Conservation (phyloP, 1,140 invertebrate species). For the Drosophila miranda region DNA sequence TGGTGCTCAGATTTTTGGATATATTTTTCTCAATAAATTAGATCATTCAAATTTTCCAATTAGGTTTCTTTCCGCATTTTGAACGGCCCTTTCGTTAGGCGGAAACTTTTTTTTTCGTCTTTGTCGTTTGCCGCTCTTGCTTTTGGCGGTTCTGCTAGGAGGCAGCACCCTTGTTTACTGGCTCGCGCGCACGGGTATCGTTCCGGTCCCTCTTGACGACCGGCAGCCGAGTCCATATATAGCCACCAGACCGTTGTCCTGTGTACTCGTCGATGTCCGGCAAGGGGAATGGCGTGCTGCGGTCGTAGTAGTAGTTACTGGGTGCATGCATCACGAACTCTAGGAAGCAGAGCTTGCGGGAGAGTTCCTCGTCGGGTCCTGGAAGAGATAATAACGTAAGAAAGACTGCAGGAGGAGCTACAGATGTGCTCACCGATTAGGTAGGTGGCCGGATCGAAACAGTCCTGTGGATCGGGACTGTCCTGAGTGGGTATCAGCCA, state of each 20-base stretch:
- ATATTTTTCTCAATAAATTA: constrained; percentile 32
- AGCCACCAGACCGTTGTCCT: constrained; percentile 84
- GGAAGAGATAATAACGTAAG: constrained; percentile 17
- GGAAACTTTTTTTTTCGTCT: neutral
- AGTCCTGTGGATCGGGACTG: constrained; percentile 89
- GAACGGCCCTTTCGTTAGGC: no score
- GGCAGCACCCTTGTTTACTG: constrained; percentile 12
- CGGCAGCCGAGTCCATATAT: constrained; percentile 86
- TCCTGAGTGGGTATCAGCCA: constrained; percentile 94
- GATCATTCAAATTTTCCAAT: constrained; percentile 27
- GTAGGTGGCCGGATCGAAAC: constrained; percentile 95
- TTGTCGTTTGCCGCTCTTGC: neutral
- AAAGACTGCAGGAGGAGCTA: no score
- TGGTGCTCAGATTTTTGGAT: neutral
- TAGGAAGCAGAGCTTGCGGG: constrained; percentile 92
- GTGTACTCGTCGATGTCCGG: constrained; percentile 83
- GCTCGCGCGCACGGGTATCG: constrained; percentile 11
- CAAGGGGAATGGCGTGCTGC: constrained; percentile 89
- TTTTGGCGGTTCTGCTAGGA: constrained; percentile 28
- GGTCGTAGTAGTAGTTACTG: constrained; percentile 93
- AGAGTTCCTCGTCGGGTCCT: constrained; percentile 95
- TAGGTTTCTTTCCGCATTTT: neutral
- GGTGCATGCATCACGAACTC: constrained; percentile 97
- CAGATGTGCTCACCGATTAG: constrained; percentile 85
- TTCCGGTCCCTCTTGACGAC: constrained; percentile 51